phyloP scores from a whole-genome alignment of 1,140 invertebrate species.

The Brachionus asplanchnoidis region DNA sequence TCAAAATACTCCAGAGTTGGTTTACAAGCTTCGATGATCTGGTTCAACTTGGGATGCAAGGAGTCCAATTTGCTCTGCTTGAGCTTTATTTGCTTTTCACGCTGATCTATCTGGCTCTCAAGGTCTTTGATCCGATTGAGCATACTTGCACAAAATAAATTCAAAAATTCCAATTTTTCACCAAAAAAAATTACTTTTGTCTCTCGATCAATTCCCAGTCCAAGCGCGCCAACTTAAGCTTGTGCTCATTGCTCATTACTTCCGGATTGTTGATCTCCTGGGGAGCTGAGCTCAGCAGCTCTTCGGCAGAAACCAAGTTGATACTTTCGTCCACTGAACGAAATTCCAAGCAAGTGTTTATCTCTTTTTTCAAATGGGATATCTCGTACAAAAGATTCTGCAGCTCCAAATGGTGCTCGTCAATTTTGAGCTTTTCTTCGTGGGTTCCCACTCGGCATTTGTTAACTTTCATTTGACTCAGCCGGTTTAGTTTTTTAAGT shows the following conservation, averaged over 20 bases:
- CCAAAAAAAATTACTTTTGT: conserved; percentile 59
- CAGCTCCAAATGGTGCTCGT: conserved; percentile 78
- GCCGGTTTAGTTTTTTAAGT: conserved; percentile 80
- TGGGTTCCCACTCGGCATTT: conserved; percentile 68
- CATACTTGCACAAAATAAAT: neutral
- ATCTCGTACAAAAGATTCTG: conserved; percentile 93
- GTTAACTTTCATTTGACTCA: conserved; percentile 79
- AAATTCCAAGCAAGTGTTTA: conserved; percentile 84
- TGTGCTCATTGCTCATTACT: conserved; percentile 66
- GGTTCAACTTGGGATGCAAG: conserved; percentile 70
- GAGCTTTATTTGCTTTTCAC: conserved; percentile 66
- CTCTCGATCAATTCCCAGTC: conserved; percentile 87
- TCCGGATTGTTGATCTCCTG: neutral
- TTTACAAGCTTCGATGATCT: conserved; percentile 55
- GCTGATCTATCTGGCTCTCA: neutral
- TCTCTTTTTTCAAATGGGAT: conserved; percentile 85
- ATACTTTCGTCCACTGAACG: conserved; percentile 91
- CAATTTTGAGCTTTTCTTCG: conserved; percentile 76
- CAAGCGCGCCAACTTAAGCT: conserved; percentile 73
- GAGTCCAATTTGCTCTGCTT: conserved; percentile 74
- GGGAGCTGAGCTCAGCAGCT: neutral
- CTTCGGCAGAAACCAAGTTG: conserved; percentile 63
- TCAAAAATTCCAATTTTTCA: too few species aligned
- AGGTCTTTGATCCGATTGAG: neutral
- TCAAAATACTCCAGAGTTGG: conserved; percentile 82